A percentile compares a stretch with the other conserved stretches of the same genome.
Conservation (phyloP, 2,888 invertebrate species). For the Tenthredo amoena region DNA sequence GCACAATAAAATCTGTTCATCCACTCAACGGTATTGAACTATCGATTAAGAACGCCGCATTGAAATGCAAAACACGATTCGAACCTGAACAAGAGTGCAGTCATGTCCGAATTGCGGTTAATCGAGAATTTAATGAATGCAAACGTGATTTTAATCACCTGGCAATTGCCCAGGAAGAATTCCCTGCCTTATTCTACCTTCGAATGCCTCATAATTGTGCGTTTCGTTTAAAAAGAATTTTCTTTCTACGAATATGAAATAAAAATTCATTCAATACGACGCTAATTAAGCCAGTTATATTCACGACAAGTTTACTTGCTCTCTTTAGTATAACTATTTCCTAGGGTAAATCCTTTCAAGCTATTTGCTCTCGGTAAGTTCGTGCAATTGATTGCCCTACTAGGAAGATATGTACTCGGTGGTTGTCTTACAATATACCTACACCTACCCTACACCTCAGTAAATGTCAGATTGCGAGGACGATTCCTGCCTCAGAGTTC, state of each 20-base stretch:
- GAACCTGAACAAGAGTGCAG: conserved; percentile 6
- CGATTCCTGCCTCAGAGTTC: not conserved
- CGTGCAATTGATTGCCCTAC: conserved; percentile 17
- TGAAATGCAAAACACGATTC: conserved; percentile 40
- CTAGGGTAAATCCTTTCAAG: not conserved
- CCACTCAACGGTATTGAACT: not conserved
- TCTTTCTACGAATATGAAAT: not conserved
- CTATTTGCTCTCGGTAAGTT: conserved; percentile 14
- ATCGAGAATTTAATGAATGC: conserved; percentile 32
- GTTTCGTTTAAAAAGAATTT: not conserved
- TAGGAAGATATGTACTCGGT: conserved; percentile 8
- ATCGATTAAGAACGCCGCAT: conserved; percentile 14
- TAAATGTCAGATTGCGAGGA: conserved; percentile 1
- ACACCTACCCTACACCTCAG: not conserved
- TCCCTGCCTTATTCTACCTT: not conserved
- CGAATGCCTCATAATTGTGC: not conserved
- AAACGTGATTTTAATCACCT: conserved; percentile 42
- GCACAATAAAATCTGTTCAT: not conserved
- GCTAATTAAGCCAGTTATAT: conserved; percentile 4
- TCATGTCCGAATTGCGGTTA: conserved; percentile 29
- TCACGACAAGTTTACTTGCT: not conserved
- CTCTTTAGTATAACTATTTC: not conserved
- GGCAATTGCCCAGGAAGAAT: conserved; percentile 11
- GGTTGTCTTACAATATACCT: conserved; percentile 4
- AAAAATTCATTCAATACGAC: not conserved